Evolutionary conservation across 2,113 vertebrate species (phyloP).

Genomic region (Mus musculus): GRCm39 chr6:55567001-55567500

Average conservation of each 20-base stretch:
- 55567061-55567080: not conserved
- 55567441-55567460: not conserved
- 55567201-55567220: not conserved
- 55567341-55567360: not conserved
- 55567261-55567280: not conserved
- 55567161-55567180: not conserved
- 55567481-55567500: not conserved
- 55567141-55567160: not conserved
- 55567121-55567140: not conserved
- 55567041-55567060: not conserved
- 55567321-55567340: not conserved
- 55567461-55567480: not conserved
- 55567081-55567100: not conserved
- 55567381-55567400: not conserved
- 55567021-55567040: not conserved
- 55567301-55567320: conserved; percentile 22
- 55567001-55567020: not conserved
- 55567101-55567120: not conserved
- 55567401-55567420: not conserved
- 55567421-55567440: not conserved
- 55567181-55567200: not conserved
- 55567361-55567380: not conserved
- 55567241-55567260: not conserved
- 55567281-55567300: not conserved
- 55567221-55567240: not conserved